phyloP scores from a whole-genome alignment of 2,113 vertebrate species.

The Albula glossodonta region DNA sequence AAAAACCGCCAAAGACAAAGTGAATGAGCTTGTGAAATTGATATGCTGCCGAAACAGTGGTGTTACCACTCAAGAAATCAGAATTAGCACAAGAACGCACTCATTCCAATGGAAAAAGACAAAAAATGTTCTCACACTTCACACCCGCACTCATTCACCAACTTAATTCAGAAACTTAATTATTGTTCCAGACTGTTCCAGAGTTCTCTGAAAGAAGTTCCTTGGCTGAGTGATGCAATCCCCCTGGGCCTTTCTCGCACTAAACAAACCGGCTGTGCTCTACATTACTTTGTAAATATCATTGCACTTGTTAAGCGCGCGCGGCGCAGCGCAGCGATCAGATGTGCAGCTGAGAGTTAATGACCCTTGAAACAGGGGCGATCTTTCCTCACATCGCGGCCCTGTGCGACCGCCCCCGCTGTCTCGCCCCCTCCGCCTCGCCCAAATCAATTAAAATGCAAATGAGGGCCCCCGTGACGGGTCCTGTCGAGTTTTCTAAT shows the following conservation, averaged over 20 bases:
- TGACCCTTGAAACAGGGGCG: neutral
- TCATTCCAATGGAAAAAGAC: neutral
- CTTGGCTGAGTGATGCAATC: neutral
- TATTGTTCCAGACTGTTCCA: neutral
- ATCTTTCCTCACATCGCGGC: neutral
- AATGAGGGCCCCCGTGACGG: neutral
- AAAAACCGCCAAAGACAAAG: neutral
- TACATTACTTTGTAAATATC: slow-evolving; percentile 1
- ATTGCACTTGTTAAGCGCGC: neutral
- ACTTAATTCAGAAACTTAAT: neutral
- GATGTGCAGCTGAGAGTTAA: neutral
- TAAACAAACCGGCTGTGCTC: neutral
- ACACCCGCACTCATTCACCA: neutral
- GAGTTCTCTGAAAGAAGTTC: neutral
- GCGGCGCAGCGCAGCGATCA: neutral
- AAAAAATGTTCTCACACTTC: neutral
- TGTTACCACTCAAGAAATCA: neutral
- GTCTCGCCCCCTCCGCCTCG: neutral
- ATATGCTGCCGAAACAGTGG: neutral
- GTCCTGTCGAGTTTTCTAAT: neutral
- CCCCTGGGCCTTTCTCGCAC: neutral
- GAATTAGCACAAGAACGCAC: neutral
- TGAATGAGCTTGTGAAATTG: neutral
- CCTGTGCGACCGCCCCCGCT: neutral
- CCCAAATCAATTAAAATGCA: neutral